Evolutionary conservation across 2,113 vertebrate species (phyloP), one percentile per base, ranked within the genome.

Genomic region (Poecilia latipinna): DNA sequence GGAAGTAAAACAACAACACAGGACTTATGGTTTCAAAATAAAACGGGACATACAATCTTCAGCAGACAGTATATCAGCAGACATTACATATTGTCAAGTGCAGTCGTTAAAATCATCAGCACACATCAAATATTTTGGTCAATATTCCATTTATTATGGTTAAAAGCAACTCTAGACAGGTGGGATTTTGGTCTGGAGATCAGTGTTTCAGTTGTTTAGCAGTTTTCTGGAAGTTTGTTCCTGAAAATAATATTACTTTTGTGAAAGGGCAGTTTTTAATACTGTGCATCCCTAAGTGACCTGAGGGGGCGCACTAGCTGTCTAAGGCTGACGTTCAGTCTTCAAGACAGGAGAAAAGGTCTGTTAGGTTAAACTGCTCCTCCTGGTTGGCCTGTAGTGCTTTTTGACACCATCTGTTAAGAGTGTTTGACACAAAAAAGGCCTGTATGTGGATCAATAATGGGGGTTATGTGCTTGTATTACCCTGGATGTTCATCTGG

Each of bases 371-470:
- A 29, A 80, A 65, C 17, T 39, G 4, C 22, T 77, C 44, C 24
- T 60, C n/a, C 44, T 68, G 32, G 26, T 81, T 72, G 51, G 29
- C 28, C 60, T 32, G 22, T 15, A 29, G 29, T n/a, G 4, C 70
- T 80, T 85, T 89, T 82, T 75, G 79, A 83, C 88, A 86, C 83
- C 77, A 68, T 68, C 44, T 72, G 68, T 84, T 88, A 86, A 82
- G 71, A 83, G 66, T 82, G 79, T 90, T 89, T 93, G 92, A 93
- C 91, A 92, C 88, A 89, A 82, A 88, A 84, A 57, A 70, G 65
- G 74, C 79, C 78, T 68, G 73, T 78, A 70, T 72, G 78, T 82
- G 82, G 88, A 91, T 94, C 92, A 88, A 89, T 92, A 88, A 72
- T 65, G 77, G 89, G 83, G 83, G 78, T 80, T 84, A 60, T 35